Percentiles rank a stretch among this genome's conserved stretches.
These are phyloP conservation scores for Eudasyphora cyanicolor DNA, from an alignment of 2,888 invertebrate genomes.

Conservation along the genomic window DNA sequence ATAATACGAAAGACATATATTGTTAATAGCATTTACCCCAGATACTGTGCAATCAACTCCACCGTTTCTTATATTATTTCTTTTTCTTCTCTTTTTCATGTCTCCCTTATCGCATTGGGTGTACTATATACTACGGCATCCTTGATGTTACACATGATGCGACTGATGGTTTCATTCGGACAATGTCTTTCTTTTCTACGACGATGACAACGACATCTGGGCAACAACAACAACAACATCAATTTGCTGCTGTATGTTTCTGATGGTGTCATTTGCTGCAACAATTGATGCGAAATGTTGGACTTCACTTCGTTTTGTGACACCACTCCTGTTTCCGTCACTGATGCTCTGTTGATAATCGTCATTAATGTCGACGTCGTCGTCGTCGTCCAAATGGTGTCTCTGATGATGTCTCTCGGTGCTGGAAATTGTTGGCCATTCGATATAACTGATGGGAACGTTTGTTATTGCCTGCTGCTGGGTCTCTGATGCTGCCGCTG, in stretches of 20 bases:
- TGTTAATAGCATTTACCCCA: not conserved
- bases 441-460: not conserved
- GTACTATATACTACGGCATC: no score
- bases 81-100: not conserved
- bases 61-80: not conserved
- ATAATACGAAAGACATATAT: not conserved
- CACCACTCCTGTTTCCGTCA: not conserved
- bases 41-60: not conserved
- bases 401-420: slow-evolving; percentile 36
- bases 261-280: slow-evolving; percentile 12
- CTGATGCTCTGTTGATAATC: slow-evolving; percentile 26
- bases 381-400: slow-evolving; percentile 59
- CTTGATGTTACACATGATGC: no score
- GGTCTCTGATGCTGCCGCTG: slow-evolving; percentile 12
- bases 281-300: not conserved
- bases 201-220: not conserved
- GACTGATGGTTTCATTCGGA: not conserved
- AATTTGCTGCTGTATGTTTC: not conserved
- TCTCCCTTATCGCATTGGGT: not conserved
- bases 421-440: not conserved
- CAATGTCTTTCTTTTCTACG: not conserved
- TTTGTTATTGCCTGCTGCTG: slow-evolving; percentile 38
- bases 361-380: slow-evolving; percentile 57
- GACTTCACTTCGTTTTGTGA: not conserved
- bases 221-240: not conserved